phyloP scores from a whole-genome alignment of 2,888 invertebrate species.

The Aethes cnicana region DNA sequence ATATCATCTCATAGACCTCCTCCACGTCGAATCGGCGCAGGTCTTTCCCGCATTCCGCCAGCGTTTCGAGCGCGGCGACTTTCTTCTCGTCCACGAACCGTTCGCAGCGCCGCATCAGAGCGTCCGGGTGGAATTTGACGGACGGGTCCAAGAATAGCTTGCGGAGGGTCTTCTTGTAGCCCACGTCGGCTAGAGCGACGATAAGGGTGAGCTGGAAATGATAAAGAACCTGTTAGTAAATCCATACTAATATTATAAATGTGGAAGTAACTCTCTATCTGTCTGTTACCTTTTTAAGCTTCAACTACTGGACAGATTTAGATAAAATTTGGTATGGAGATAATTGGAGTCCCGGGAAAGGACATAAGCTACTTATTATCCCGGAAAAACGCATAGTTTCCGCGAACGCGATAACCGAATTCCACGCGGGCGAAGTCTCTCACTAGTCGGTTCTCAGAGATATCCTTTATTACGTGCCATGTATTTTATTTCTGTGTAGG shows the following conservation, averaged over 20 bases:
- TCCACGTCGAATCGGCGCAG: constrained; percentile 58
- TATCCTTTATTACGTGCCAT: background rate
- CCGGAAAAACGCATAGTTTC: no score
- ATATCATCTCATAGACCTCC: constrained; percentile 70
- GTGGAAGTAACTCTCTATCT: no score
- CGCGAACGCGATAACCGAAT: no score
- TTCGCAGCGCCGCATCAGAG: constrained; percentile 78
- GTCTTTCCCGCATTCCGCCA: constrained; percentile 61
- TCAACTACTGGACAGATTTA: no score
- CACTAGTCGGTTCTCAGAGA: background rate
- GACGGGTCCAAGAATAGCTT: constrained; percentile 78
- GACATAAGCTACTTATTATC: no score
- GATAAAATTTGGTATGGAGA: no score
- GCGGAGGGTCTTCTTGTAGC: constrained; percentile 73
- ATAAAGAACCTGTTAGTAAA: background rate
- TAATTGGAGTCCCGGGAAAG: no score
- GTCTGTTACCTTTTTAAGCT: no score
- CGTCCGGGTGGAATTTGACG: constrained; percentile 76
- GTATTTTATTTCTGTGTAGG: no score
- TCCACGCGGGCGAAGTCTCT: no score
- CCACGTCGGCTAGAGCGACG: constrained; percentile 79
- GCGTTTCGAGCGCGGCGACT: constrained; percentile 50
- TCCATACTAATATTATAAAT: no score
- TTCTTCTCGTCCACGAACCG: constrained; percentile 67
- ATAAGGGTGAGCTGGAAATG: constrained; percentile 67